A percentile compares a stretch with the other conserved stretches of the same genome.
phyloP scores from a whole-genome alignment of 1,140 invertebrate species.

The Drosophila sp. region DNA sequence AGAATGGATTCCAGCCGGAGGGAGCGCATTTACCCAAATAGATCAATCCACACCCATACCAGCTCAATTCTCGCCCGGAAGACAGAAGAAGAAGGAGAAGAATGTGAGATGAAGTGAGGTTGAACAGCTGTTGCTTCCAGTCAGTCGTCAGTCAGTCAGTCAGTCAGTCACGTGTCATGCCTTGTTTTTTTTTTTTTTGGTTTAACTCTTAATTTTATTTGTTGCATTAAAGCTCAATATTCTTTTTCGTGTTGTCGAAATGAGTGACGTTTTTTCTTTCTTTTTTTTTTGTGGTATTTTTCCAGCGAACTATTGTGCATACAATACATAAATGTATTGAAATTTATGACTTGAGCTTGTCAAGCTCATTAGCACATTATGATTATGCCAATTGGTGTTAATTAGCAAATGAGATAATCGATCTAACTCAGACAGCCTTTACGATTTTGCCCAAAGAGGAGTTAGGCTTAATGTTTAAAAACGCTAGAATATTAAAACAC shows the following conservation, averaged over 20 bases:
- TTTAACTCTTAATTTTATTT: slow-evolving; percentile 44
- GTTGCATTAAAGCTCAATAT: slow-evolving; percentile 65
- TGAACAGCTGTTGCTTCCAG: slow-evolving; percentile 41
- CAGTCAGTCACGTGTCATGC: slow-evolving; percentile 73
- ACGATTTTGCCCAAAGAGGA: too few relatives aligned
- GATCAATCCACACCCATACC: neutral
- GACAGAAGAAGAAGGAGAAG: slow-evolving; percentile 18
- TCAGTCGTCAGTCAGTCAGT: slow-evolving; percentile 44
- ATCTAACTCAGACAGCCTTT: neutral
- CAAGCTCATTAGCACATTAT: neutral
- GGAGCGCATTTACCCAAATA: slow-evolving; percentile 87
- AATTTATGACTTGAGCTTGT: neutral
- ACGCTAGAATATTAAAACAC: too few relatives aligned
- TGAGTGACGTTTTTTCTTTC: neutral
- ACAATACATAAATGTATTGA: neutral
- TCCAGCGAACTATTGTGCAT: neutral
- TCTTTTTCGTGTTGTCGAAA: slow-evolving; percentile 33
- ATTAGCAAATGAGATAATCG: neutral
- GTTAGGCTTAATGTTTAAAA: too few relatives aligned
- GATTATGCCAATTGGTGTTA: neutral
- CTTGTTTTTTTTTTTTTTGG: slow-evolving; percentile 46
- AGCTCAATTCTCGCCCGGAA: neutral
- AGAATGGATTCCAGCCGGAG: slow-evolving; percentile 90
- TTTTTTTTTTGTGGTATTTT: slow-evolving; percentile 9
- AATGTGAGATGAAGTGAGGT: slow-evolving; percentile 40